Percentiles rank a stretch among this genome's conserved stretches.
phyloP scores from a whole-genome alignment of 1,140 invertebrate species.

The Thaumetopoea pityocampa region DNA sequence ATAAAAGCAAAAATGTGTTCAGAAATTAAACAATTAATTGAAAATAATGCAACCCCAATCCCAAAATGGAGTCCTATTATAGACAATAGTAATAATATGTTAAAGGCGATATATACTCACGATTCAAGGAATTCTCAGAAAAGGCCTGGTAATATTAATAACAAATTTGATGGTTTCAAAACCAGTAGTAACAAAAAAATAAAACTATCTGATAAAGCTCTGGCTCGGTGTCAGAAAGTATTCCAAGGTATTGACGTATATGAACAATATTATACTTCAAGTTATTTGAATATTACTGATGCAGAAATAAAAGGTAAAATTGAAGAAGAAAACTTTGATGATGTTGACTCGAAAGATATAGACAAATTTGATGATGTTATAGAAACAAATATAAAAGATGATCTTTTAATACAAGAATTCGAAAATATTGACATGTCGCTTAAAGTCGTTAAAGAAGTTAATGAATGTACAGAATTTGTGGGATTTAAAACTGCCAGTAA shows the following conservation, averaged over 20 bases:
- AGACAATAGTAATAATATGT: neutral
- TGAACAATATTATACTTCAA: conserved; percentile 17
- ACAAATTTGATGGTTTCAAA: conserved; percentile 26
- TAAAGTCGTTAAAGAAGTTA: neutral
- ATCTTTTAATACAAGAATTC: conserved; percentile 34
- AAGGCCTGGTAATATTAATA: conserved; percentile 21
- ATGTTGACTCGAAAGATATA: conserved; percentile 1
- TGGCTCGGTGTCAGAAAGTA: conserved; percentile 28
- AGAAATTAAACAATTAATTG: no score
- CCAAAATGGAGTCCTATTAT: no score
- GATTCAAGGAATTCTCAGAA: neutral
- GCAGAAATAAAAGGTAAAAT: neutral
- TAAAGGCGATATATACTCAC: no score
- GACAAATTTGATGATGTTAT: conserved; percentile 6
- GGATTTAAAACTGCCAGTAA: conserved; percentile 42
- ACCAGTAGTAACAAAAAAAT: conserved; percentile 39
- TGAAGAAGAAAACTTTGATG: no score
- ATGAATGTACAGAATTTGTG: conserved; percentile 1
- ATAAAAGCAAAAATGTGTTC: no score
- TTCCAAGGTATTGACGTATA: conserved; percentile 32
- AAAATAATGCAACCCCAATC: no score
- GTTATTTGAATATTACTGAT: no score
- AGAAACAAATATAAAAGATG: conserved; percentile 21
- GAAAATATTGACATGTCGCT: conserved; percentile 31
- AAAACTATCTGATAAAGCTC: conserved; percentile 29